Conservation (phyloP, 2,113 vertebrate species). For the Todiramphus saurophagus region DNA sequence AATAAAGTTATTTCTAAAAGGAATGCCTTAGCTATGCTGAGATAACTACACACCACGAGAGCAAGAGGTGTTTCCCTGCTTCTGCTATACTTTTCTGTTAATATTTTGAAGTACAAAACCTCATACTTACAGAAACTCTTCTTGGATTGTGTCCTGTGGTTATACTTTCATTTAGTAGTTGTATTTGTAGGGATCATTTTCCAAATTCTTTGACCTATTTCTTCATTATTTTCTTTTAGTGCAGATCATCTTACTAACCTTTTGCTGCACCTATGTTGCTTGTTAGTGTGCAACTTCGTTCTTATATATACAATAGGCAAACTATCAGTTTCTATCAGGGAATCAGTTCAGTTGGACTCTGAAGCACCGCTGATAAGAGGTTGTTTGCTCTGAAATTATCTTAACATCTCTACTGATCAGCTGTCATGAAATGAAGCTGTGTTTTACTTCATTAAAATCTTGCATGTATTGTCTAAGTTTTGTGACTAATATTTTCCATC, state of each 20-base stretch:
- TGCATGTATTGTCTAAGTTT: not conserved
- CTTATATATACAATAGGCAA: conserved; percentile 29
- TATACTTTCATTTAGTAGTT: not conserved
- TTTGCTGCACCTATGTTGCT: not conserved
- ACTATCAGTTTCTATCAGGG: conserved; percentile 7
- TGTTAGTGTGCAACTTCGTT: not conserved
- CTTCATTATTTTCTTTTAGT: not conserved
- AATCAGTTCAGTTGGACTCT: conserved; percentile 1
- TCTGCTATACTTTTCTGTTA: not conserved
- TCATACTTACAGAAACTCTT: conserved; percentile 43
- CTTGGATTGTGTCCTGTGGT: not conserved
- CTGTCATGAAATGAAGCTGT: not conserved
- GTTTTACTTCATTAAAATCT: not conserved
- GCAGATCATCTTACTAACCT: not conserved
- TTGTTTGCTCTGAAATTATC: conserved; percentile 12
- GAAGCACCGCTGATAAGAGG: conserved; percentile 22
- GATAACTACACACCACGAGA: not conserved
- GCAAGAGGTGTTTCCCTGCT: not conserved
- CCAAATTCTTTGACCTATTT: not conserved
- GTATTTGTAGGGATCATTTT: not conserved
- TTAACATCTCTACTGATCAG: conserved; percentile 15
- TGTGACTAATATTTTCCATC: not conserved
- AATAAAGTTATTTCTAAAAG: not conserved
- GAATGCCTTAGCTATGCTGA: not conserved
- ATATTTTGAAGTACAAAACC: not conserved